These are phyloP conservation scores for Amphimallon solstitiale DNA, from an alignment of 2,888 invertebrate species.

Conservation along the genomic window DNA sequence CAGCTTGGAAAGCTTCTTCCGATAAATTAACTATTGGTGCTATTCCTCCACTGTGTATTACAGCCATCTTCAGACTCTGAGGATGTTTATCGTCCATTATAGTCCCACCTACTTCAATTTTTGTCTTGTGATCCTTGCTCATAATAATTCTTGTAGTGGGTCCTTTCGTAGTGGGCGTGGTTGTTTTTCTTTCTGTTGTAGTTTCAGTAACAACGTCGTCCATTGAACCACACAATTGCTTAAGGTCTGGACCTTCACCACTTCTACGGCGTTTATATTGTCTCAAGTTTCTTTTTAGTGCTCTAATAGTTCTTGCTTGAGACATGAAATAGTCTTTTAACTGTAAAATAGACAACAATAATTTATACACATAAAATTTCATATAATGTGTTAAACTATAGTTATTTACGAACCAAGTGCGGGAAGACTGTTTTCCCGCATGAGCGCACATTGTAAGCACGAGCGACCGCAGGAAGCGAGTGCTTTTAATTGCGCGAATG, in stretches of 20 bases:
- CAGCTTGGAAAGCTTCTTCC: conserved; percentile 7
- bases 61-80: neutral
- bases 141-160: neutral
- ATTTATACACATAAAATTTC: too few species aligned
- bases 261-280: conserved; percentile 1
- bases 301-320: conserved; percentile 20
- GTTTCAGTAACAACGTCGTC: neutral
- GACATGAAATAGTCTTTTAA: neutral
- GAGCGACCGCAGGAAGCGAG: too few species aligned
- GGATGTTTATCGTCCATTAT: conserved; percentile 15
- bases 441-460: too few species aligned
- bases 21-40: conserved; percentile 7
- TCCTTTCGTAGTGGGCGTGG: neutral
- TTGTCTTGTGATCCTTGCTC: neutral
- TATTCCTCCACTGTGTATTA: conserved; percentile 13
- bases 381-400: too few species aligned
- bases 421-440: too few species aligned
- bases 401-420: too few species aligned
- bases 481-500: too few species aligned
- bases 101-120: conserved; percentile 10
- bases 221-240: conserved; percentile 3
- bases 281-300: conserved; percentile 1
- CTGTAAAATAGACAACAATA: too few species aligned
- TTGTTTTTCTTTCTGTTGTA: too few species aligned
- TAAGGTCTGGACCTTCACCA: neutral